Percentiles rank a stretch among this genome's conserved stretches.
Evolutionary conservation across 2,797 vertebrate genomes (phyloP).

Genomic region (Danio kyathit): DNA sequence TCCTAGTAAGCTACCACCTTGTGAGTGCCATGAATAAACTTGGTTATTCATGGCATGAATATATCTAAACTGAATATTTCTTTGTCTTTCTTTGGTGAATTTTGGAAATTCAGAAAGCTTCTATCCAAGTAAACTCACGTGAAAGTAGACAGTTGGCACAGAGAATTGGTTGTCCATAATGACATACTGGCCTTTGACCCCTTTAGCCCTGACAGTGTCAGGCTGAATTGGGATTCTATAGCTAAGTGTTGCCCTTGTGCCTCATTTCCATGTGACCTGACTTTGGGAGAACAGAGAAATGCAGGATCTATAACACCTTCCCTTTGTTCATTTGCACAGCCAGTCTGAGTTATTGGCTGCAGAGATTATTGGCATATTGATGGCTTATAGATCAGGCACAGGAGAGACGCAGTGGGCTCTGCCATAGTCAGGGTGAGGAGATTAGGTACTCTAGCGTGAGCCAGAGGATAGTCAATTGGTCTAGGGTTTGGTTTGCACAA

Average conservation of each 20-base stretch:
- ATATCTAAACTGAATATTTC: conserved; percentile 13
- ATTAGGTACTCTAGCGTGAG: conserved; percentile 45
- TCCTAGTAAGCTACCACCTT: conserved; percentile 38
- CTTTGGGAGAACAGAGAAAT: conserved; percentile 70
- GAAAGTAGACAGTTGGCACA: conserved; percentile 28
- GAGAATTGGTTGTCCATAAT: conserved; percentile 42
- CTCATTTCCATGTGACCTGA: conserved; percentile 64
- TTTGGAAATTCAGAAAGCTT: conserved; percentile 8
- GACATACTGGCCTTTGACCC: conserved; percentile 55
- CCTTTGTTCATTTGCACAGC: conserved; percentile 73
- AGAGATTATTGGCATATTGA: conserved; percentile 76
- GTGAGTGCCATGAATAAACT: conserved; percentile 35
- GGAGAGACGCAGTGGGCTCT: conserved; percentile 42
- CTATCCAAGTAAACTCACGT: conserved; percentile 32
- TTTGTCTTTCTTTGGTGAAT: conserved; percentile 15
- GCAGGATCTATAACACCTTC: conserved; percentile 74
- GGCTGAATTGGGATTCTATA: conserved; percentile 59
- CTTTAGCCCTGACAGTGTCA: conserved; percentile 50
- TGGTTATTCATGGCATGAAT: conserved; percentile 35
- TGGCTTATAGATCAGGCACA: conserved; percentile 62
- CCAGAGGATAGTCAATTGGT: conserved; percentile 30
- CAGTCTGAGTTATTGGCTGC: conserved; percentile 71
- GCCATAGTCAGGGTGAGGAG: conserved; percentile 35
- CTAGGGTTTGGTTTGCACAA: conserved; percentile 16
- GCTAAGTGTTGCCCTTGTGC: conserved; percentile 47